Base-by-base conservation (phyloP, 2,113 vertebrate genomes). In the Sialia sialis region DNA sequence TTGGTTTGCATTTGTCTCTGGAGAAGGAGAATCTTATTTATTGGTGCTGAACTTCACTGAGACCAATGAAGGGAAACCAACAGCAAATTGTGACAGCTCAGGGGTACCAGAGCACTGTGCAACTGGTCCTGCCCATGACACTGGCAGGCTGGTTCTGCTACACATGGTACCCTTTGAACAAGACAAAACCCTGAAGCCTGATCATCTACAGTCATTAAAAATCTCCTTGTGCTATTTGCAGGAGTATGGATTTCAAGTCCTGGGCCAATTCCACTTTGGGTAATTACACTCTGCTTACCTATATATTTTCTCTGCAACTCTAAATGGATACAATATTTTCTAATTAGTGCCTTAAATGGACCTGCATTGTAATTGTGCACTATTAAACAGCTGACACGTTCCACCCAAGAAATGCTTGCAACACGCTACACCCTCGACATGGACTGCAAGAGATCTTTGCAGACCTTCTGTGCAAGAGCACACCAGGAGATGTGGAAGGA, bases 291-390 rank as follows among this genome's bases (percentile, higher is more conserved):
- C 84, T 95, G 94, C 93, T 97, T 95, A 94, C 78, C 94, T 96
- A 94, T 97, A 95, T 96, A 94, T 97, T 97, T 96, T 93, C 84
- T 88, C 91, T 67, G 88, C 68, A 91, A 95, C 75, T 86, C 95
- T 94, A 97, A 95, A 94, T 93, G 94, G 89, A 94, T 95, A 95
- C 79, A 91, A 49, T 97, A 97, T 95, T 96, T 97, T 96, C 94
- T 82, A 96, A 94, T 96, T 96, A 96, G 91, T 93, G 84, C 82
- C 84, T 94, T 90, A 94, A 95, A 93, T 86, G 79, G 82, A 29
- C 81, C 89, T 90, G 90, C 90, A 94, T 70, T 74, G 82, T 91
- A 97, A 95, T 51, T 80, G 90, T 63, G 63, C 73, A 26, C 75
- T 81, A 75, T 90, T 94, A 93, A 95, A 91, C 34, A 93, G 75